A percentile compares a stretch with the other conserved stretches of the same genome.
These are phyloP conservation scores for Antrozous pallidus DNA, from an alignment of 2,797 vertebrate species.

Conservation along the genomic window DNA sequence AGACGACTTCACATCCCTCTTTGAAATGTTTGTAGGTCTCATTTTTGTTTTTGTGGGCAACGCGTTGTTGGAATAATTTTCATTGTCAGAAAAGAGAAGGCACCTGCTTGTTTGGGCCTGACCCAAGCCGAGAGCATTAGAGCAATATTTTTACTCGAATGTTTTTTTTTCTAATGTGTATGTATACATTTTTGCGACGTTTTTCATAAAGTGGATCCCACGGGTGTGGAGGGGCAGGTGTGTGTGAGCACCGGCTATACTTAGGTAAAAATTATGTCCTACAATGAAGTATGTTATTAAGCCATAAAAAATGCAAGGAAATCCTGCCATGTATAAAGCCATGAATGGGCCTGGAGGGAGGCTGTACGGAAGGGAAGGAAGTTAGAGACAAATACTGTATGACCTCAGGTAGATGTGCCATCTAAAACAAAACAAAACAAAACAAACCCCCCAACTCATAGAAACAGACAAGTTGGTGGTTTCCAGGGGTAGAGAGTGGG, in stretches of 20 bases:
- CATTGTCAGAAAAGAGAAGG: not conserved
- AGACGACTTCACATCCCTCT: not conserved
- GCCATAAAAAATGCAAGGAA: not conserved
- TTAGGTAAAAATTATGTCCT: not conserved
- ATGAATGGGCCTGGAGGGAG: not conserved
- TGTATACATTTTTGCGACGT: not conserved
- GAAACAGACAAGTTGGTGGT: not conserved
- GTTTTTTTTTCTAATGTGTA: not conserved
- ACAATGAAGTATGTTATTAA: not conserved
- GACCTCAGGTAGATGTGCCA: not conserved
- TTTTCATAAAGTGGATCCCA: not conserved
- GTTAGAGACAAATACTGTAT: not conserved
- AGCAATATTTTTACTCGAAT: not conserved
- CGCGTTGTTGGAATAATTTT: not conserved
- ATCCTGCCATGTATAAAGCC: not conserved
- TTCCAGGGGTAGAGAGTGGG: not conserved
- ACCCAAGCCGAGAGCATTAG: not conserved
- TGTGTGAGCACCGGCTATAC: not conserved
- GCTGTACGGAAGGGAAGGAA: not conserved
- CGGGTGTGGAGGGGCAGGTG: not conserved
- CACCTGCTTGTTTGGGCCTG: not conserved
- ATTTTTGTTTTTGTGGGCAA: not conserved
- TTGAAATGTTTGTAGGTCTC: not conserved
- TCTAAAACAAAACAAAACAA: not conserved
- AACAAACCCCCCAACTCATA: not conserved